Conservation (phyloP, 2,797 vertebrate genomes). For the Rhynchonycteris naso region DNA sequence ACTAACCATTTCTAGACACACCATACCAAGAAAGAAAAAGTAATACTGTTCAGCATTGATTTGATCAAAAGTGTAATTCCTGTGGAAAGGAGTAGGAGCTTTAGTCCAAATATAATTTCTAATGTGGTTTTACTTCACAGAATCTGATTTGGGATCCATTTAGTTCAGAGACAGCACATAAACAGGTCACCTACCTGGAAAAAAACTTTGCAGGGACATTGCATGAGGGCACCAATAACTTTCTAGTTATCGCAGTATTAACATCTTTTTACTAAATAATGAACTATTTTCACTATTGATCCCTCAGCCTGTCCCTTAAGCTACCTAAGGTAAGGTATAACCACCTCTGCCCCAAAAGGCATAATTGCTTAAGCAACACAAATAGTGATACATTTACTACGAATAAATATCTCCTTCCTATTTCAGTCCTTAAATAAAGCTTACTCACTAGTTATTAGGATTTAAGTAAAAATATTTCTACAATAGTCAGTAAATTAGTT, state of each 20-base stretch:
- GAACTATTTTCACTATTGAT: not conserved
- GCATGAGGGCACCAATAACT: not conserved
- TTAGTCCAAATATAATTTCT: slow-evolving; percentile 77
- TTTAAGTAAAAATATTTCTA: slow-evolving; percentile 5
- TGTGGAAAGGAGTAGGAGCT: slow-evolving; percentile 49
- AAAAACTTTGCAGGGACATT: not conserved
- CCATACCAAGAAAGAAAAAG: slow-evolving; percentile 71
- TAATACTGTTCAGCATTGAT: slow-evolving; percentile 66
- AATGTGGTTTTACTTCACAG: slow-evolving; percentile 68
- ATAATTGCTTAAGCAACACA: slow-evolving; percentile 2
- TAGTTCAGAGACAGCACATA: slow-evolving; percentile 48
- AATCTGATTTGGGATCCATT: slow-evolving; percentile 74
- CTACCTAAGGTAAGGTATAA: slow-evolving; percentile 25
- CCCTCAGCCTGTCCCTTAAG: not conserved
- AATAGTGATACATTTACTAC: not conserved
- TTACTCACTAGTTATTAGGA: slow-evolving; percentile 22
- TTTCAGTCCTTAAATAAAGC: slow-evolving; percentile 36
- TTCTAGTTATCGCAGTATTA: not conserved
- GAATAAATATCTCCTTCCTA: slow-evolving; percentile 9
- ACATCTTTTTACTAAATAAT: not conserved
- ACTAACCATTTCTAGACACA: slow-evolving; percentile 62
- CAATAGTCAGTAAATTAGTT: slow-evolving; percentile 46
- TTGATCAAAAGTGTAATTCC: slow-evolving; percentile 60
- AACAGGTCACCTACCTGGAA: not conserved
- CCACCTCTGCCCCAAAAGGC: not conserved